phyloP scores from a whole-genome alignment of 1,140 invertebrate species.

The Drosophila tristis region DNA sequence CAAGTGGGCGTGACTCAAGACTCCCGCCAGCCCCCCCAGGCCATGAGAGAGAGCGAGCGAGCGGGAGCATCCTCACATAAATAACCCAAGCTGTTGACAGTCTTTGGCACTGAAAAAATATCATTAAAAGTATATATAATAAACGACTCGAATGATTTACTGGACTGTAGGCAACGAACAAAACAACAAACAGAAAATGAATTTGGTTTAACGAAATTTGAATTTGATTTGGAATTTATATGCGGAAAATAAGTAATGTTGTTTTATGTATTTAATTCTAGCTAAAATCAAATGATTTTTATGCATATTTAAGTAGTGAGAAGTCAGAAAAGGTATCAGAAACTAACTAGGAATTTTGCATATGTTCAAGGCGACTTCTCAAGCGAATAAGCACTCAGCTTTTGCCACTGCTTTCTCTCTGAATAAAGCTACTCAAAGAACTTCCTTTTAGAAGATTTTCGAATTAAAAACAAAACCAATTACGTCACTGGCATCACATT shows the following conservation, averaged over 20 bases:
- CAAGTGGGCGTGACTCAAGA: constrained; percentile 62
- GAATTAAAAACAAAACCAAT: constrained; percentile 14
- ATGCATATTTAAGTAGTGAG: too few species aligned
- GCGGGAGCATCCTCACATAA: constrained; percentile 52
- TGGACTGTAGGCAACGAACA: background rate
- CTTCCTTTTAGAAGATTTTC: too few species aligned
- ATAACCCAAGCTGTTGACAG: constrained; percentile 72
- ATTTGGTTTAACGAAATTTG: constrained; percentile 53
- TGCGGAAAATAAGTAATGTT: background rate
- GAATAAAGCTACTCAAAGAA: too few species aligned
- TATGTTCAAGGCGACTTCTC: too few species aligned
- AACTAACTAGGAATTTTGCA: too few species aligned
- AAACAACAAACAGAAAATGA: constrained; percentile 24
- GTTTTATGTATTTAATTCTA: background rate
- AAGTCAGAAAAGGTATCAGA: too few species aligned
- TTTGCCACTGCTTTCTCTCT: too few species aligned
- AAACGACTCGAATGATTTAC: constrained; percentile 71
- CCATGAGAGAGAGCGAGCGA: too few species aligned
- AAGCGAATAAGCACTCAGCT: too few species aligned
- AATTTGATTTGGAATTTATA: constrained; percentile 17
- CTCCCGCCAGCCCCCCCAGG: constrained; percentile 5
- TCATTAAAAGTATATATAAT: constrained; percentile 74
- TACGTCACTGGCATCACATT: constrained; percentile 15
- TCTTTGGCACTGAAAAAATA: constrained; percentile 47
- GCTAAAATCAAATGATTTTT: too few species aligned